Evolutionary conservation across 2,113 vertebrate genomes (phyloP), one percentile per base, ranked within the genome.

Genomic region (Campylomormyrus tamandua): DNA sequence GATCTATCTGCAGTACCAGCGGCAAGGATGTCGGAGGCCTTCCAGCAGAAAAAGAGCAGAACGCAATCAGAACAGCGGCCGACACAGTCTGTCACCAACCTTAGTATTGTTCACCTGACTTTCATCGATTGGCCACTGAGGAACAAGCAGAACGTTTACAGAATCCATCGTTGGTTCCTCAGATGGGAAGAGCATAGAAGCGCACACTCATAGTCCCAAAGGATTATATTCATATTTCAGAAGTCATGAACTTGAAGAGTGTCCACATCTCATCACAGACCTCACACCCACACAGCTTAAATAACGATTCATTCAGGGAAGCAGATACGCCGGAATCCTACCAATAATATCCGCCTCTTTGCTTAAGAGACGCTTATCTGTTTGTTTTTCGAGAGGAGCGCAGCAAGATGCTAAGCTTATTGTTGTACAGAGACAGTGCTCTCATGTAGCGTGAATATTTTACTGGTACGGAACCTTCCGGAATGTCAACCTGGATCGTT

Each of bases 1-100:
- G 31, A 89, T 89, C 52, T 84, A 84, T 84, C 89, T 45, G 39
- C 89, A n/a, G 13, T 45, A 15, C 52, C 53, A 86, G 83, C 8
- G 15, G 35, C 4, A 2, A 42, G 35, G 35, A 80, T 19, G 74
- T 39, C 21, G 1, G 83, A 48, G 15, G 31, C 9, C 2, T 27
- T 80, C 66, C 13, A 10, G 62, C 0, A 5, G 24, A 46, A n/a
- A n/a, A 50, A 0, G n/a, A 85, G 11, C 10, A 24, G 83, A n/a
- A 86, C 0, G 11, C 83, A 86, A 13, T 27, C 8, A 48, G 17
- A 17, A 42, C 9, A 6, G 83, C 3, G 0, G 10, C 3, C 5
- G 15, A 50, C 8, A 24, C 39, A n/a, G 83, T 50, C 24, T 27
- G 8, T 15, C 39, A 10, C 19, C 39, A 45, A 84, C 24, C 39